Evolutionary conservation across 2,113 vertebrate genomes (phyloP).

Genomic region (Microcebus murinus): DNA sequence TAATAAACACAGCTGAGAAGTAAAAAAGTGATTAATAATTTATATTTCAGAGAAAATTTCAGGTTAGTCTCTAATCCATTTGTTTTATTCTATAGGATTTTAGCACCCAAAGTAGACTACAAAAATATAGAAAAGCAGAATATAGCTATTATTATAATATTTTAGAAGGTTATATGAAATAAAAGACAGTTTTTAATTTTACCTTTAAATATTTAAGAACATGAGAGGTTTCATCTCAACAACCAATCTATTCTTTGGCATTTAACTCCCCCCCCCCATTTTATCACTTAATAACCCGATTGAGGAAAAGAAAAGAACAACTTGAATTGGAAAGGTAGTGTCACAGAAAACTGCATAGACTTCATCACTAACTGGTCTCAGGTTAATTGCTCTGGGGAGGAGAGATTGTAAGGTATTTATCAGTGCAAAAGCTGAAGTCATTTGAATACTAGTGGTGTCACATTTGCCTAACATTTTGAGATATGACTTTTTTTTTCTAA

Average conservation of each 20-base stretch:
- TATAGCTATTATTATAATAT: neutral
- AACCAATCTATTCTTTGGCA: neutral
- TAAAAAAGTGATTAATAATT: neutral
- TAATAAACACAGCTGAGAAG: neutral
- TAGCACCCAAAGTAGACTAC: neutral
- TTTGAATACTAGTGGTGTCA: slow-evolving; percentile 19
- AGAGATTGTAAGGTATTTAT: slow-evolving; percentile 37
- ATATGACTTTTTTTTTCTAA: neutral
- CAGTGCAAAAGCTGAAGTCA: neutral
- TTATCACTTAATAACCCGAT: neutral
- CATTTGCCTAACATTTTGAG: slow-evolving; percentile 43
- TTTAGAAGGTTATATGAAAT: neutral
- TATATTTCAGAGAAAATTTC: neutral
- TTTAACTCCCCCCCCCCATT: neutral
- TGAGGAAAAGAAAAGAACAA: neutral
- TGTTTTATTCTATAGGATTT: neutral
- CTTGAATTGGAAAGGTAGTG: neutral
- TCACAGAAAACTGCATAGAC: neutral
- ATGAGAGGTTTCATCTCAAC: neutral
- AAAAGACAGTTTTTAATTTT: neutral
- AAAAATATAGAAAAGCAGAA: neutral
- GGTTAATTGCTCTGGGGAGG: slow-evolving; percentile 38
- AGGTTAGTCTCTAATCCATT: neutral
- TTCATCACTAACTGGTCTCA: slow-evolving; percentile 20
- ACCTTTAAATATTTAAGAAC: neutral